These are phyloP conservation scores for Pangasianodon gigas DNA, from an alignment of 2,113 vertebrate genomes.

Conservation along the genomic window DNA sequence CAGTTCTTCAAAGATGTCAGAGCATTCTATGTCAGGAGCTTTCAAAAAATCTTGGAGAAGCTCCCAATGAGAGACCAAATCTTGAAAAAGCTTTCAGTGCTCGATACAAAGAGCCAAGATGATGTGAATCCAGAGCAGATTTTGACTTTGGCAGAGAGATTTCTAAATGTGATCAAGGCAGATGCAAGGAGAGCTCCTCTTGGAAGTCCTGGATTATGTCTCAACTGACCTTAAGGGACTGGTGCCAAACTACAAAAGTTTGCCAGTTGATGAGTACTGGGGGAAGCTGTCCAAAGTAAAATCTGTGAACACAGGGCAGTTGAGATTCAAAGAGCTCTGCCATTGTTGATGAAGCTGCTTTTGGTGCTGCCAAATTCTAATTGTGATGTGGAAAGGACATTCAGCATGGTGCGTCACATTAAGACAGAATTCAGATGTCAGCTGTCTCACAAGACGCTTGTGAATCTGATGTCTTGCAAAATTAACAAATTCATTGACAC, in stretches of 20 bases:
- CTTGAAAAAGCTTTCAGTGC: slow-evolving; percentile 45
- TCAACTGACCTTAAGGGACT: no score
- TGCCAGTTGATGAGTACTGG: slow-evolving; percentile 48
- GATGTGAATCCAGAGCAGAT: slow-evolving; percentile 46
- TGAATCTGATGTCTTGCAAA: no score
- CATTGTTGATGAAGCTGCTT: background rate
- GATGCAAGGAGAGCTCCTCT: slow-evolving; percentile 23
- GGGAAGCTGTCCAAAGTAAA: slow-evolving; percentile 1
- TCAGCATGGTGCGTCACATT: no score
- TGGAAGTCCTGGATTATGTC: no score
- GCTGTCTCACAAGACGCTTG: no score
- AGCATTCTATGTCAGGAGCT: background rate
- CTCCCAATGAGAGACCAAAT: background rate
- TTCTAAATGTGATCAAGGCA: slow-evolving; percentile 45
- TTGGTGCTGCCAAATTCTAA: background rate
- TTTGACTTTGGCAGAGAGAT: slow-evolving; percentile 49
- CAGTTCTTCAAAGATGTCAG: background rate
- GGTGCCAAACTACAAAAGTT: background rate
- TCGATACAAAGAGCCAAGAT: slow-evolving; percentile 48
- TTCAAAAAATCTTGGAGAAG: background rate
- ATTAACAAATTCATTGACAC: no score
- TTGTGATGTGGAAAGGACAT: no score
- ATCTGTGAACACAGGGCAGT: slow-evolving; percentile 1
- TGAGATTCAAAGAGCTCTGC: background rate
- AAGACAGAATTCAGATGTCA: no score